Evolutionary conservation across 2,888 invertebrate species (phyloP), one percentile per base, ranked within the genome.

Genomic region (Lycocerus yunnanus): DNA sequence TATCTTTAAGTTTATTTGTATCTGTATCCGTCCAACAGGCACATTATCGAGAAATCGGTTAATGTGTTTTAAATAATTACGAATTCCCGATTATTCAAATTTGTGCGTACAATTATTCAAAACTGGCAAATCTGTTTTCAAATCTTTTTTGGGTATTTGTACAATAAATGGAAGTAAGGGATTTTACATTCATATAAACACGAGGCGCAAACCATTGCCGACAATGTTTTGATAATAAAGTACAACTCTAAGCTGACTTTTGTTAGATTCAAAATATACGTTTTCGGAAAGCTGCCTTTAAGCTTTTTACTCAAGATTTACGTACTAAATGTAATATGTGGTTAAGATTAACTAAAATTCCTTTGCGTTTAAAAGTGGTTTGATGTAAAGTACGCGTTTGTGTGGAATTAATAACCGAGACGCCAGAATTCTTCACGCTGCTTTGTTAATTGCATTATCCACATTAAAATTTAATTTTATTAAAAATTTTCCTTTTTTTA

Each of bases 351-450:
- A 60, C 60, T 60, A 15, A 68, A 58, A 69, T 69, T 69, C 69
- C 69, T 69, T 69, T 24, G 20, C 69, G 63, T 60, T 59, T 61
- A 69, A 69, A 69, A 69, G 63, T 63, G 63, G 63, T 63, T 61
- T 69, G 69, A 71, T 65, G 63, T 63, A 58, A 27, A 61, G 72
- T 68, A 65, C 68, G 72, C 68, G 68, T 72, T 61, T 63, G 68
- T 58, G 15, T 58, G 61, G 72, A 72, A 72, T 72, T 68, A 72
- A 72, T 72, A 72, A 72, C 21, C 27, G 60, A 16, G 72, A 68
- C 72, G 72, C 72, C 72, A 68, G 58, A 58, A 63, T 43, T 68
- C 68, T 67, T 71, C 66, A 58, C 61, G 15, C 60, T 60, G 43
- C 43, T 43, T 43, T n/a, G 43, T 43, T 43, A 43, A 43, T 43